These are phyloP conservation scores for Eupithecia centaureata DNA, from an alignment of 2,888 invertebrate genomes.

Conservation along the genomic window DNA sequence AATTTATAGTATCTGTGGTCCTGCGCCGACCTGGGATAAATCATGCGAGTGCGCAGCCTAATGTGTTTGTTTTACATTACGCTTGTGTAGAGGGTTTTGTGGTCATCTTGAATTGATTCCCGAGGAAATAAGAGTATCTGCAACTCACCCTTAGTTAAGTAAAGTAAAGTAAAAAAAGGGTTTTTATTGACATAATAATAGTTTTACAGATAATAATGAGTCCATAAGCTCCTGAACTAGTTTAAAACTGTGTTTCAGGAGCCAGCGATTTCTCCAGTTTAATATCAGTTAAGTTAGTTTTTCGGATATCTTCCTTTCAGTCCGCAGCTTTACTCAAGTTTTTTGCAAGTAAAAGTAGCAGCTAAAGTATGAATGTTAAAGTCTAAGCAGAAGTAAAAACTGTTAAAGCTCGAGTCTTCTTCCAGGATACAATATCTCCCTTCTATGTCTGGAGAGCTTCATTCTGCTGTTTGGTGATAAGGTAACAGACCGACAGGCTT, in stretches of 20 bases:
- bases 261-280: no score
- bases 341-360: not conserved
- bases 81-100: not conserved
- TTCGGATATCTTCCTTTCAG: not conserved
- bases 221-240: no score
- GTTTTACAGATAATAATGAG: no score
- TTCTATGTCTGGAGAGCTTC: not conserved
- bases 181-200: no score
- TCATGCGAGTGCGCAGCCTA: constrained; percentile 48
- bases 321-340: not conserved
- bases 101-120: not conserved
- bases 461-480: not conserved
- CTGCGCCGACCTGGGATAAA: constrained; percentile 50
- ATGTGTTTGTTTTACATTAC: constrained; percentile 43
- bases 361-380: not conserved
- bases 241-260: no score
- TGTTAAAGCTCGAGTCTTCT: not conserved
- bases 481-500: not conserved
- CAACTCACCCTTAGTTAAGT: no score
- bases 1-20: constrained; percentile 73
- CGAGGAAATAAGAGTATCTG: not conserved
- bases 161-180: no score
- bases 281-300: no score
- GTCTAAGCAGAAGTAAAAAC: no score
- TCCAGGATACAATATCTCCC: not conserved